phyloP scores from a whole-genome alignment of 1,140 invertebrate species.

The Drosophila saltans region DNA sequence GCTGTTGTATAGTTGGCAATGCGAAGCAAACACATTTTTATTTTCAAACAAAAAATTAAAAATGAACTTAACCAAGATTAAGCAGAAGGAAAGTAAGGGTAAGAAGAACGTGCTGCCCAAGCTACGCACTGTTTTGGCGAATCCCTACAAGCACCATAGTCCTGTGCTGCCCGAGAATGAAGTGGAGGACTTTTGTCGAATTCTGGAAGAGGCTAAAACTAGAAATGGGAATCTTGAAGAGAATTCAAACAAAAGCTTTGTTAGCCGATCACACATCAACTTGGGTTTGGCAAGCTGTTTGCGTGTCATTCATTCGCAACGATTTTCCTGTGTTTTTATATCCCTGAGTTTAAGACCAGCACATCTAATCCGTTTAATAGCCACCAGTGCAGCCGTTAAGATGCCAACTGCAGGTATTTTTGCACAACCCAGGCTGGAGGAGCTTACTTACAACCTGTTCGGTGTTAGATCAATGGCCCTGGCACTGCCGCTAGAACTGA shows the following conservation, averaged over 20 bases:
- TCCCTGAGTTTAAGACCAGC: constrained; percentile 63
- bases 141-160: constrained; percentile 67
- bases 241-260: constrained; percentile 34
- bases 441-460: constrained; percentile 58
- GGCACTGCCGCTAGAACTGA: constrained; percentile 49
- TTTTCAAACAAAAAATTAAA: not conserved
- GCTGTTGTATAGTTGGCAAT: not conserved
- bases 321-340: constrained; percentile 62
- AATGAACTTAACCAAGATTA: constrained; percentile 64
- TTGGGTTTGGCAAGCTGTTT: constrained; percentile 64
- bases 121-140: constrained; percentile 56
- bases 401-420: constrained; percentile 57
- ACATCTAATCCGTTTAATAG: constrained; percentile 60
- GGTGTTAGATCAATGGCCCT: constrained; percentile 51
- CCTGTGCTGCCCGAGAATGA: constrained; percentile 55
- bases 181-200: constrained; percentile 30
- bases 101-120: constrained; percentile 64
- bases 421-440: constrained; percentile 66
- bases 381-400: constrained; percentile 57
- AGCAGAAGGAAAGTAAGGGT: constrained; percentile 60
- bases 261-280: constrained; percentile 44
- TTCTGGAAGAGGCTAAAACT: constrained; percentile 31
- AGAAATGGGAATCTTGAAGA: not conserved
- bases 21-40: too few species aligned
- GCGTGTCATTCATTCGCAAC: constrained; percentile 50